These are phyloP conservation scores for Scyliorhinus canicula DNA, from an alignment of 2,797 vertebrate species.

Conservation along the genomic window DNA sequence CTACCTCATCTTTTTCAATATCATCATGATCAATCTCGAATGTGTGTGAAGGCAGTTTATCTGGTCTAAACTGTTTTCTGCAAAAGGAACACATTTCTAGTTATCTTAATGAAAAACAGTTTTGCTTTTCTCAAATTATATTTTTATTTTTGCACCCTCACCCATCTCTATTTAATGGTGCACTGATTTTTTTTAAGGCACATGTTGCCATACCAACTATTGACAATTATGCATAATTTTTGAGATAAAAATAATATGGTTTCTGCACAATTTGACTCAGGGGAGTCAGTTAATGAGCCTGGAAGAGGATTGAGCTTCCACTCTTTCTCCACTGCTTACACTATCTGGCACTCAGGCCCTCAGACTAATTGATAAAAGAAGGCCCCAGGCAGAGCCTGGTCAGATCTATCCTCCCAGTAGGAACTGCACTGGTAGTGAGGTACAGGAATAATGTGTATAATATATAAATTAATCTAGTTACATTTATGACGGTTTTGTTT, in stretches of 20 bases:
- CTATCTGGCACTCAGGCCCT: not conserved
- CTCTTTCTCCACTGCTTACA: too few species aligned
- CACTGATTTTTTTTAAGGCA: not conserved
- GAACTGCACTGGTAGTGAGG: too few species aligned
- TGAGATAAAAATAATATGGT: not conserved
- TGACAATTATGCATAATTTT: not conserved
- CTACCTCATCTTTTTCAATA: constrained; percentile 93
- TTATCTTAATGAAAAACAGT: not conserved
- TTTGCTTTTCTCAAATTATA: not conserved
- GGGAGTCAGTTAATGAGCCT: not conserved
- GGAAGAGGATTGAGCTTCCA: not conserved
- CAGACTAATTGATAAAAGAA: too few species aligned
- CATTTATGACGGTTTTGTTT: too few species aligned
- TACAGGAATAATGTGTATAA: too few species aligned
- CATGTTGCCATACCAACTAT: not conserved
- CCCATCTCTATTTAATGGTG: not conserved
- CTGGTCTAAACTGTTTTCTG: constrained; percentile 78
- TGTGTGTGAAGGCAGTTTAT: constrained; percentile 89
- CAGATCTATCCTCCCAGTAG: too few species aligned
- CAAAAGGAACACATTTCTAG: constrained; percentile 19
- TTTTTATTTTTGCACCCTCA: not conserved
- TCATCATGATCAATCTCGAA: constrained; percentile 98
- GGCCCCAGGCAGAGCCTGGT: too few species aligned
- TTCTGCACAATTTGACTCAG: not conserved
- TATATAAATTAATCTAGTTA: too few species aligned